phyloP scores from a whole-genome alignment of 2,888 invertebrate genomes.

The Syrphus vitripennis region DNA sequence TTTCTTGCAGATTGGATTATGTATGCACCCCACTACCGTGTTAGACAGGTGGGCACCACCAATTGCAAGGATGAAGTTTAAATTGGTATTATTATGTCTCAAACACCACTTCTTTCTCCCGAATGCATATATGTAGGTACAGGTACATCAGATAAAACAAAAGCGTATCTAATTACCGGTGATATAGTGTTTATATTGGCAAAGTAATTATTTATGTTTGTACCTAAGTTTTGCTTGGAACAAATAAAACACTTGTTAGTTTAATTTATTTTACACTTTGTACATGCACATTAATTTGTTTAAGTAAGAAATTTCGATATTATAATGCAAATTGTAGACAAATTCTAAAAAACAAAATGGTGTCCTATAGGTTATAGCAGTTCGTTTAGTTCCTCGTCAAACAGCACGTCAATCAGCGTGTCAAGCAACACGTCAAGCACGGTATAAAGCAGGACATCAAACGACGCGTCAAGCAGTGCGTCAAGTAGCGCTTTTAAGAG shows the following conservation, averaged over 20 bases:
- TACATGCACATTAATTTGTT: not conserved
- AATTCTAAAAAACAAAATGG: too few species aligned
- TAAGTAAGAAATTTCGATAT: too few species aligned
- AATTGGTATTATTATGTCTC: not conserved
- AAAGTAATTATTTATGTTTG: not conserved
- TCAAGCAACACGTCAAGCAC: too few species aligned
- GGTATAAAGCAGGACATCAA: too few species aligned
- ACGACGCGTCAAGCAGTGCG: too few species aligned
- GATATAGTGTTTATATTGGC: not conserved
- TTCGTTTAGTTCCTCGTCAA: too few species aligned
- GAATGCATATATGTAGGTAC: too few species aligned
- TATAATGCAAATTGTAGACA: too few species aligned
- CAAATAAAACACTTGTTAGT: not conserved
- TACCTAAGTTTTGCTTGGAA: not conserved
- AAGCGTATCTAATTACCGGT: not conserved
- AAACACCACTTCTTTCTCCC: not conserved
- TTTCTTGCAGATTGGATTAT: conserved; percentile 8
- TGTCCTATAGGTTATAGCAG: too few species aligned
- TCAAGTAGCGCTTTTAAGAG: too few species aligned
- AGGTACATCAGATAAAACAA: not conserved
- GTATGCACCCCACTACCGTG: not conserved
- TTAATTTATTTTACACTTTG: not conserved
- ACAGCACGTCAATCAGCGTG: too few species aligned
- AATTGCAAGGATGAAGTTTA: conserved; percentile 9
- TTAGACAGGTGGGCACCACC: conserved; percentile 28